Evolutionary conservation across 2,113 vertebrate genomes (phyloP).

Genomic region (Gnathonemus longibarbis): DNA sequence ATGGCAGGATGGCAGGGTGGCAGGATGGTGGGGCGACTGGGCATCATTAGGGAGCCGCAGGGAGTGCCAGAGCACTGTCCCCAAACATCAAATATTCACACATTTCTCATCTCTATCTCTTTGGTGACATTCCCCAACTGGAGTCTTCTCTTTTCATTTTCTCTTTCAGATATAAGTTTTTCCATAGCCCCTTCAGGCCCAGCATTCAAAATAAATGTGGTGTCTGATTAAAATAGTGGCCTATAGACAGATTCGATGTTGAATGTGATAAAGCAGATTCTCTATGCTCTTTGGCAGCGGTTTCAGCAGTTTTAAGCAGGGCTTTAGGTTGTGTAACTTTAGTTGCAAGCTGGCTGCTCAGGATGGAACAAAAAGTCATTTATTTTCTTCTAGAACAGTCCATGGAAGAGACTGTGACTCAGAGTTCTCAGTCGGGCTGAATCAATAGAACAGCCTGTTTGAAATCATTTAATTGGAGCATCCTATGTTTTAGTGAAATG

Average conservation of each 20-base stretch:
- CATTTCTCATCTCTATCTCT: constrained; percentile 54
- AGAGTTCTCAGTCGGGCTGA: neutral
- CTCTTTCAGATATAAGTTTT: constrained; percentile 25
- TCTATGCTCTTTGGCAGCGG: neutral
- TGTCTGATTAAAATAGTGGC: neutral
- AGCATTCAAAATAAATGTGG: constrained; percentile 46
- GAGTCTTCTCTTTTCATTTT: constrained; percentile 43
- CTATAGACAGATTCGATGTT: neutral
- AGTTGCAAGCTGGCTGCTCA: neutral
- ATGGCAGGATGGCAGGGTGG: constrained; percentile 20
- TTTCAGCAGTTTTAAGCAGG: neutral
- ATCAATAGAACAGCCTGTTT: neutral
- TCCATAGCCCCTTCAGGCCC: constrained; percentile 19
- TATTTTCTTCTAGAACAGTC: neutral
- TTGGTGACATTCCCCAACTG: constrained; percentile 58
- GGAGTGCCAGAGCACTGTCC: constrained; percentile 34
- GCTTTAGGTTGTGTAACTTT: neutral
- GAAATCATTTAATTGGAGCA: constrained; percentile 1
- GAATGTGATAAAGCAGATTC: neutral
- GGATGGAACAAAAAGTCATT: neutral
- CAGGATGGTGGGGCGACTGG: neutral
- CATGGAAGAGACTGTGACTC: neutral
- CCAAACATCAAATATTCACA: constrained; percentile 70
- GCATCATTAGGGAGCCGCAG: constrained; percentile 55
- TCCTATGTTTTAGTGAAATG: constrained; percentile 12